These are phyloP conservation scores for Caenorhabditis latens DNA, from an alignment of 1,140 invertebrate genomes.

Conservation along the genomic window DNA sequence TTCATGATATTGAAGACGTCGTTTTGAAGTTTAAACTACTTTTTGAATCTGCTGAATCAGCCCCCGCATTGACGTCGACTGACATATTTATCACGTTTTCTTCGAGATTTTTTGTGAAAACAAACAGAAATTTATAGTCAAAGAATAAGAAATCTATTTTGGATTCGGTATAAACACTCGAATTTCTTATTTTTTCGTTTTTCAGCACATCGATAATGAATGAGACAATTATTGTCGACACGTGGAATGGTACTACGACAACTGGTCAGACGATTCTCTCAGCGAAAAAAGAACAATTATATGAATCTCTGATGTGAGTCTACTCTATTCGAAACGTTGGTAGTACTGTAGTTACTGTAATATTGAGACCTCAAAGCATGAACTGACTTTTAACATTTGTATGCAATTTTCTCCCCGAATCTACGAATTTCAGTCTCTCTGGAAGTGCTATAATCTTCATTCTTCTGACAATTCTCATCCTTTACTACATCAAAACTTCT, in stretches of 20 bases:
- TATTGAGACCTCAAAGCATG: too few relatives aligned
- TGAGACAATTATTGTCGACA: conserved; percentile 34
- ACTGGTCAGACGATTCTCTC: background rate
- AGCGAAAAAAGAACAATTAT: background rate
- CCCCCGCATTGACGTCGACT: background rate
- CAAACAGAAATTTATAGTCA: too few relatives aligned
- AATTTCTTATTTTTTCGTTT: background rate
- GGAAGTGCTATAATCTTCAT: conserved; percentile 30
- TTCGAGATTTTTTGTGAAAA: background rate
- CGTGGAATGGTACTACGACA: conserved; percentile 9
- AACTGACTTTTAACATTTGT: too few relatives aligned
- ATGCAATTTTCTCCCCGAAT: too few relatives aligned
- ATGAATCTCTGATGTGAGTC: conserved; percentile 41
- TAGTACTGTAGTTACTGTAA: too few relatives aligned
- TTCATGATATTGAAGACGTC: background rate
- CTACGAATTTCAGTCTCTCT: conserved; percentile 26
- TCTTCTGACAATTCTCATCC: conserved; percentile 17
- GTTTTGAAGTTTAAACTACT: background rate
- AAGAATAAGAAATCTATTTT: too few relatives aligned
- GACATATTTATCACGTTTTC: too few relatives aligned
- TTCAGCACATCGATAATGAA: conserved; percentile 10
- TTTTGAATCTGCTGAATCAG: background rate
- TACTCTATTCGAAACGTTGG: background rate
- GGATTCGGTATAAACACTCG: too few relatives aligned
- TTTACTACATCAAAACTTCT: conserved; percentile 43